Evolutionary conservation across 2,888 invertebrate genomes (phyloP), one percentile per base, ranked within the genome.

Genomic region (Dendrolimus houi): DNA sequence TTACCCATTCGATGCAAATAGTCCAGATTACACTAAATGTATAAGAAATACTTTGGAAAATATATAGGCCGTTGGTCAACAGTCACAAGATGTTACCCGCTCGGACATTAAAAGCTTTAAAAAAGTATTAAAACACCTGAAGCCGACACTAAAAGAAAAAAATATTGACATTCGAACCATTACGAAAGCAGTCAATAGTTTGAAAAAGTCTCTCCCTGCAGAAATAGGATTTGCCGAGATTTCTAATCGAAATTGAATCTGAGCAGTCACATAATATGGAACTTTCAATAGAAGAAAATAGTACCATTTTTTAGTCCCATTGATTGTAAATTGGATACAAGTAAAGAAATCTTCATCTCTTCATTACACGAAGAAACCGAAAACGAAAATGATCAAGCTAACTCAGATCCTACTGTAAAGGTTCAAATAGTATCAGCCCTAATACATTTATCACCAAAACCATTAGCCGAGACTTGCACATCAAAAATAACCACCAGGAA

Each of bases 1-100:
- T 58, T 67, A 63, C 58, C 68, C 68, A 55, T 62, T 67, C 52
- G 57, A 67, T 61, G 57, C 59, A 54, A 60, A 69, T 58, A 57
- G 52, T 56, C 55, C 58, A 9, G 64, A 69, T 57, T 66, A 64
- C 52, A 56, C 60, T 12, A 64, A 63, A 58, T 64, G 65, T 57
- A 64, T 65, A 52, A 57, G 58, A 59, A 60, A 67, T 54, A 60
- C 61, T 57, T 55, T 64, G 52, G 61, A 61, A 57, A 60, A 64
- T 52, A 6, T 29, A 29, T 6, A 29, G 6, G 6, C 29, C 29
- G 3, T 29, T 29, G 29, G 29, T 29, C 29, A 29, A 29, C 29
- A 29, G 29, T 29, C 29, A 29, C 29, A 29, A 29, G 29, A 29
- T 29, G 3, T 29, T 29, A 29, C 29, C 3, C 29, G 29, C 3